Conservation (phyloP, 2,113 vertebrate species). For the Equus quagga region DNA sequence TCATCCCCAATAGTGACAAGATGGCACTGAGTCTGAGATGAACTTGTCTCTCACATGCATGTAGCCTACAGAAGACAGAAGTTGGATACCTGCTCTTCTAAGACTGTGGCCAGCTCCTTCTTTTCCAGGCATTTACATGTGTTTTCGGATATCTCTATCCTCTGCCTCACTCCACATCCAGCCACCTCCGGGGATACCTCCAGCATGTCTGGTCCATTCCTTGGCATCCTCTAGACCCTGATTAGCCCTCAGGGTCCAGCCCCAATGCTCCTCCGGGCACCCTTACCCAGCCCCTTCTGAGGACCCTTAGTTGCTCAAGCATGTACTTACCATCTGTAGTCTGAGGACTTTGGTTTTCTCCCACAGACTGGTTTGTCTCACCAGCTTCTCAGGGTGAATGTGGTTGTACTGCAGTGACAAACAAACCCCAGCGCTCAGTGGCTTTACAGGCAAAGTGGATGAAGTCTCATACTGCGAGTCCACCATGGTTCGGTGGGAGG, state of each 20-base stretch:
- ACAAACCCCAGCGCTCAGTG: neutral
- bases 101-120: neutral
- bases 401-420: neutral
- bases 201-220: neutral
- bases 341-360: neutral
- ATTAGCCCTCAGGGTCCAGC: neutral
- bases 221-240: neutral
- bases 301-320: neutral
- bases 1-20: neutral
- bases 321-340: rapidly evolving
- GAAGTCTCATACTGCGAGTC: rapidly evolving
- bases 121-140: neutral
- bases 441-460: neutral
- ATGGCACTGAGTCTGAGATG: neutral
- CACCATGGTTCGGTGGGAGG: rapidly evolving
- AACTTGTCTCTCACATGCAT: neutral
- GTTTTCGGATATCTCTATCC: neutral
- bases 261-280: too few species aligned
- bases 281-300: neutral
- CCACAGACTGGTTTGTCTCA: neutral
- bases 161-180: too few species aligned
- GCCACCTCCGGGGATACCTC: neutral
- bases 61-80: neutral
- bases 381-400: neutral
- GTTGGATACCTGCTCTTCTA: neutral